Conservation (phyloP, 1,140 invertebrate species). For the Drosophila watanabei region DNA sequence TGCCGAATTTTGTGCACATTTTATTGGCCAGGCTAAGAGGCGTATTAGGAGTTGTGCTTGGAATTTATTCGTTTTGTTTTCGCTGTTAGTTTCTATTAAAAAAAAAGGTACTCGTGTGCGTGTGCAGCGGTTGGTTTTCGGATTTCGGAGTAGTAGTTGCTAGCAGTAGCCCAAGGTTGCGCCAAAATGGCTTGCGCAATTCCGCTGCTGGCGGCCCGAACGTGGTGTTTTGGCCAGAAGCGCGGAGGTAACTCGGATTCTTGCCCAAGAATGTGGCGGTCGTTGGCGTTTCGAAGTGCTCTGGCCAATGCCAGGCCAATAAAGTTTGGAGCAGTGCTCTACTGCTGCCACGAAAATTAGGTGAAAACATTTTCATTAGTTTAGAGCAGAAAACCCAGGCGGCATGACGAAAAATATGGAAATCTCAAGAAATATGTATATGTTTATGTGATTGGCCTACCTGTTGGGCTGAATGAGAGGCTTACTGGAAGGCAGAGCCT, state of each 20-base stretch:
- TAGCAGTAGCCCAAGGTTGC: conserved; percentile 71
- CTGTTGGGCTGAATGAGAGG: conserved; percentile 15
- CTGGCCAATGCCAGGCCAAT: conserved; percentile 55
- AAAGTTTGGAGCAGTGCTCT: conserved; percentile 4
- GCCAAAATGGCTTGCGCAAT: conserved; percentile 73
- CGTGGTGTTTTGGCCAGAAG: conserved; percentile 72
- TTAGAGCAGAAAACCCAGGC: conserved; percentile 25
- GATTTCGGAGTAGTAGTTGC: conserved; percentile 30
- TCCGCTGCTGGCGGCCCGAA: conserved; percentile 51
- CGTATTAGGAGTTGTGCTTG: conserved; percentile 30
- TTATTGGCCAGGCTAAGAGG: conserved; percentile 57
- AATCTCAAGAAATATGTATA: conserved; percentile 7
- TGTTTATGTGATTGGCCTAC: conserved; percentile 19
- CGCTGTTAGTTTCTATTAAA: conserved; percentile 40
- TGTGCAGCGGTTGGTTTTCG: conserved; percentile 42
- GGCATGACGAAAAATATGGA: conserved; percentile 27
- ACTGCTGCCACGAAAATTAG: conserved; percentile 7
- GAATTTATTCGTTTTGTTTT: conserved; percentile 38
- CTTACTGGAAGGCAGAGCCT: conserved; percentile 10
- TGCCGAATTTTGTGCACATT: conserved; percentile 63
- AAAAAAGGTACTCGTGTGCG: conserved; percentile 13
- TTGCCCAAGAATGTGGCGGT: conserved; percentile 73
- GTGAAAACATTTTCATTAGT: conserved; percentile 36
- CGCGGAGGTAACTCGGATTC: conserved; percentile 67
- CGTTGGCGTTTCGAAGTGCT: conserved; percentile 41